Base-by-base conservation (phyloP, 2,888 invertebrate species). In the Spodoptera exigua region DNA sequence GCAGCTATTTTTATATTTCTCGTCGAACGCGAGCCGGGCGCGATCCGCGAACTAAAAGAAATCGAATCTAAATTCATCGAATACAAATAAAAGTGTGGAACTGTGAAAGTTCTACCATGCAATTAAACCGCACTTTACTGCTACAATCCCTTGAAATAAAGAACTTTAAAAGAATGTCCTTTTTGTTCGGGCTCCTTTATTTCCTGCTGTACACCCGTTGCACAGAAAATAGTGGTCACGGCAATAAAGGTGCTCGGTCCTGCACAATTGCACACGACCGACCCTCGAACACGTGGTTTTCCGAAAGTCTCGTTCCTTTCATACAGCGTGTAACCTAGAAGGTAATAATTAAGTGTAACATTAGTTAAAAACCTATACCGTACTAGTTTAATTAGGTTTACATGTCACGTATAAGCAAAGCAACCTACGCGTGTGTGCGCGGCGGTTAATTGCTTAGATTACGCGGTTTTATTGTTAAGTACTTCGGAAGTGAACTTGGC, bases 61-160 rank as follows among this genome's bases (percentile, higher is more conserved):
- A 87, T 85, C 83, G 84, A 86, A 87, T 88, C 87, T 86, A 86
- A 89, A 90, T 90, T 89, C 85, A 89, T 89, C 82, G 88, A 87
- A 86, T 83, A 84, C 83, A 89, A 89, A 90, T 88, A 88, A 86
- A 89, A 89, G 80, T 83, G 79, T 73, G 75, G 76, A 84, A 81
- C 82, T 85, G 87, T 84, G 82, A 85, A 88, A 89, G 86, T 92
- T 89, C 85, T 82, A 85, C 85, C 84, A 85, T 88, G 89, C 91
- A 93, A 93, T 92, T 93, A 93, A 92, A 93, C 89, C 90, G 82
- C 92, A 91, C 89, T 92, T 90, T 90, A 89, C 85, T 85, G 88
- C 86, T 88, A 88, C 90, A 91, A 89, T 91, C 89, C 89, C 88
- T 89, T 89, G 84, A 89, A 92, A 90, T 92, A 92, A 91, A 91